phyloP scores from a whole-genome alignment of 1,140 invertebrate species.

The Penaeus vannamei region DNA sequence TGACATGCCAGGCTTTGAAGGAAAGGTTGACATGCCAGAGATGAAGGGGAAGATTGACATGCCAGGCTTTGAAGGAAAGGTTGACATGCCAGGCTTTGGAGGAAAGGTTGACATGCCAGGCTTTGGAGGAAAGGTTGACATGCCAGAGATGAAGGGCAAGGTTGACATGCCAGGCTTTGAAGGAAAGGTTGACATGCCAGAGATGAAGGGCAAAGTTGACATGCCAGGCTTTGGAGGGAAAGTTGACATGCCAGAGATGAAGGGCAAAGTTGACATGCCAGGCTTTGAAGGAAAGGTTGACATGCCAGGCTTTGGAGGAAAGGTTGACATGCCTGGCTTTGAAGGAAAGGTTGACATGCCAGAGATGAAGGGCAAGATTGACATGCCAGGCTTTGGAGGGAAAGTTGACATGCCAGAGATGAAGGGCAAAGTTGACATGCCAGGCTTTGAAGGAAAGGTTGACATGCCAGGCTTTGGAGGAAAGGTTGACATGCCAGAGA shows the following conservation, averaged over 20 bases:
- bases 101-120: background rate
- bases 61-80: slow-evolving; percentile 10
- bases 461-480: too few relatives aligned
- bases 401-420: too few relatives aligned
- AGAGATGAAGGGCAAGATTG: too few relatives aligned
- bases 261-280: background rate
- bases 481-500: too few relatives aligned
- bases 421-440: too few relatives aligned
- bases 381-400: too few relatives aligned
- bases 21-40: background rate
- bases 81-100: slow-evolving; percentile 7
- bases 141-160: background rate
- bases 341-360: too few relatives aligned
- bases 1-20: slow-evolving; percentile 10
- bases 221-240: background rate
- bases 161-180: too few relatives aligned
- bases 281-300: background rate
- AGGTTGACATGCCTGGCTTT: background rate
- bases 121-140: slow-evolving; percentile 4
- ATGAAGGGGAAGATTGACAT: slow-evolving; percentile 6
- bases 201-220: background rate
- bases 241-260: background rate
- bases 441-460: too few relatives aligned
- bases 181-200: background rate
- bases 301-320: background rate